Evolutionary conservation across 2,113 vertebrate species (phyloP).

Genomic region (Herpetotheres cachinnans): DNA sequence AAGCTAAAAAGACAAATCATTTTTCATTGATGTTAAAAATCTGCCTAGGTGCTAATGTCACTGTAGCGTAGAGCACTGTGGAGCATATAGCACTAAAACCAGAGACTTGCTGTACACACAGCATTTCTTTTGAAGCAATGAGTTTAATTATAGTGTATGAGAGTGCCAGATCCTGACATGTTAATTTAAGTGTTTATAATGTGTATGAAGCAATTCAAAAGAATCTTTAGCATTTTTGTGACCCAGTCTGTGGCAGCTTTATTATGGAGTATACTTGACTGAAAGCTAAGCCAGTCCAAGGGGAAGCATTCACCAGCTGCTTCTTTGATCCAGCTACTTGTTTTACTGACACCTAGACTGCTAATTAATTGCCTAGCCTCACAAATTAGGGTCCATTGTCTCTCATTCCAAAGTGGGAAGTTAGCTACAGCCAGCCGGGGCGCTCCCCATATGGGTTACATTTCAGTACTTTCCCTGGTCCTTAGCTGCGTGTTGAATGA

Average conservation of each 20-base stretch:
- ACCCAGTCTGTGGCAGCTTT: not conserved
- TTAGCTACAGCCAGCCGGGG: not conserved
- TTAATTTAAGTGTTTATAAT: not conserved
- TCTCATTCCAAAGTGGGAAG: not conserved
- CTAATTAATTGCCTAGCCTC: not conserved
- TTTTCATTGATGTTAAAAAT: not conserved
- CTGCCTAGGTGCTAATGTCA: not conserved
- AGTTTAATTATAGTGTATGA: not conserved
- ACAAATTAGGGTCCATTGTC: not conserved
- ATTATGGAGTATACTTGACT: not conserved
- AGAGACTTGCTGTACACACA: not conserved
- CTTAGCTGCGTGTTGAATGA: not conserved
- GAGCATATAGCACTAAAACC: not conserved
- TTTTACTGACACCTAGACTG: not conserved
- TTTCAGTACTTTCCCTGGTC: not conserved
- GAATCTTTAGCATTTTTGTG: not conserved
- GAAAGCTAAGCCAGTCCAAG: not conserved
- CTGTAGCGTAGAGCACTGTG: fast-evolving
- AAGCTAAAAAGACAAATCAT: not conserved
- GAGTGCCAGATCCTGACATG: not conserved
- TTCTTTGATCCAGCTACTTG: not conserved
- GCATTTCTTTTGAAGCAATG: not conserved
- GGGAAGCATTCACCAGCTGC: not conserved
- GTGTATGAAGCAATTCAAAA: not conserved
- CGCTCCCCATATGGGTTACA: fast-evolving